Evolutionary conservation across 1,140 invertebrate species (phyloP), one percentile per base, ranked within the genome.

Genomic region (Holotrichia oblita): DNA sequence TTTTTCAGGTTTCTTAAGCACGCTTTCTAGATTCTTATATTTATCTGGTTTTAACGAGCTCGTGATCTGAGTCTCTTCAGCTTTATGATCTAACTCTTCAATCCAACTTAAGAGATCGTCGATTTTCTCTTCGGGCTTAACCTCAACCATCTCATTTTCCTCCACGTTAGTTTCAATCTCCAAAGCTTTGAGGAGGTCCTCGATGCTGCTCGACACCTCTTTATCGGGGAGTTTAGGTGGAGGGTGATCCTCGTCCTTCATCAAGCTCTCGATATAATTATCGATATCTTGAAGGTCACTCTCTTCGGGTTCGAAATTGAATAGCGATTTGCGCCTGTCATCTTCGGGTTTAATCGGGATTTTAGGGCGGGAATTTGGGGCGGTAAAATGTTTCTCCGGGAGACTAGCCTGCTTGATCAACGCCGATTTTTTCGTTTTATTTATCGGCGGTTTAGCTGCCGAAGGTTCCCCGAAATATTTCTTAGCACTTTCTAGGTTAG

Each of bases 301-400:
- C 27, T 86, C 85, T 79, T 83, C 79, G 3, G 85, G 83, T 76
- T 87, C 86, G 80, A 87, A 87, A 83, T 85, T 86, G 75, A 86
- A 86, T 27, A 69, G 2, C 2, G 61, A 69, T 69, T 69, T 17
- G 24, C 61, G 20, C 10, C 61, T 20, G n/a, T 78, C 77, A 4
- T 8, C 79, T 78, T 80, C 81, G 9, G 27, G 4, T 34, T 34
- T 34, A 34, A 34, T 34, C 27, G 27, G 27, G 4, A 34, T 78
- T 77, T 22, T 82, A 76, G n/a, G 24, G 9, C 12, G 1, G 59
- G 12, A 8, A 79, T 77, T 9, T 20, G n/a, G 61, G 82, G 79
- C 41, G 77, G 79, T 81, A n/a, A n/a, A n/a, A 41, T 79, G 73
- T 12, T 20, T 76, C 76, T 84, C 83, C 7, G 82, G 82, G 48